These are phyloP conservation scores for Campaea margaritaria DNA, from an alignment of 2,888 invertebrate species.

Conservation along the genomic window DNA sequence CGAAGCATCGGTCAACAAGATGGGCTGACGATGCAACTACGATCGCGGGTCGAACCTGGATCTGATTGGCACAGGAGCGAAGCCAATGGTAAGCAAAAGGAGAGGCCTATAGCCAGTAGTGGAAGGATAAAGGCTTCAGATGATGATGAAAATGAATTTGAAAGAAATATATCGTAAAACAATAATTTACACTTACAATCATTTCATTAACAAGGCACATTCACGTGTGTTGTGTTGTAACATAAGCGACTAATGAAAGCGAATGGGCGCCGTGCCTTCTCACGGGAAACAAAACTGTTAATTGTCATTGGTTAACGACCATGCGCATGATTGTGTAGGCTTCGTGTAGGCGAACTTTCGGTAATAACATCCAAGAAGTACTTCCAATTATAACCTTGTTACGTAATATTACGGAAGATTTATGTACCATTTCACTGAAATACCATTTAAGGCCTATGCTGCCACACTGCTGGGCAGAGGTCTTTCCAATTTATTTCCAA, in stretches of 20 bases:
- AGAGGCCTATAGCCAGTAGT: too few relatives aligned
- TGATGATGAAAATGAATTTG: too few relatives aligned
- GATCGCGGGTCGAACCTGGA: too few relatives aligned
- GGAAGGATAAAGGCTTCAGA: too few relatives aligned
- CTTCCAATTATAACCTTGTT: neutral
- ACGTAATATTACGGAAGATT: constrained; percentile 20
- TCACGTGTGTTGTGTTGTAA: constrained; percentile 44
- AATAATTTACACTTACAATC: neutral
- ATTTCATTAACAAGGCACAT: too few relatives aligned
- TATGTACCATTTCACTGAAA: neutral
- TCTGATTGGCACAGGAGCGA: too few relatives aligned
- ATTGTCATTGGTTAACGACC: constrained; percentile 39
- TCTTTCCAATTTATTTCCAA: too few relatives aligned
- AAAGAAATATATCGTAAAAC: neutral
- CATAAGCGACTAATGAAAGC: constrained; percentile 46
- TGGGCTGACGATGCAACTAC: too few relatives aligned
- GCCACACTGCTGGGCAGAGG: too few relatives aligned
- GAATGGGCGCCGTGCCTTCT: constrained; percentile 45
- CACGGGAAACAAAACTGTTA: constrained; percentile 49
- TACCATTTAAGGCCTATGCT: neutral
- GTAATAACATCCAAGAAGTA: constrained; percentile 13
- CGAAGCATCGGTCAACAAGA: too few relatives aligned
- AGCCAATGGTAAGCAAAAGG: too few relatives aligned
- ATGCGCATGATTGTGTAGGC: constrained; percentile 23
- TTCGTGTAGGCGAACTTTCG: constrained; percentile 18